These are phyloP conservation scores for Elysia chlorotica DNA, from an alignment of 1,140 invertebrate species.

Conservation along the genomic window DNA sequence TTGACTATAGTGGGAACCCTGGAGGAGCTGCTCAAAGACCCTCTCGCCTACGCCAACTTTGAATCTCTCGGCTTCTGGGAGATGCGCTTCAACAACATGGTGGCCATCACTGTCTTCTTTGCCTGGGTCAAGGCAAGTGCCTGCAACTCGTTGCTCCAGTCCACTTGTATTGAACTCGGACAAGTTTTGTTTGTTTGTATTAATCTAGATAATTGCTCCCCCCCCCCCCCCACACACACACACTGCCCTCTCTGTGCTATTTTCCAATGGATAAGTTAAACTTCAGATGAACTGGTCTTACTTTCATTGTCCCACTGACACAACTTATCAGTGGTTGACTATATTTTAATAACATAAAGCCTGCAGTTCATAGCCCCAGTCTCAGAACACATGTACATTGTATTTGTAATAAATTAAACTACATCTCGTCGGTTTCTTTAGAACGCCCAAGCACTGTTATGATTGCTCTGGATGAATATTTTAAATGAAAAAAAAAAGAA, in stretches of 20 bases:
- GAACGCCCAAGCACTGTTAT: too few species aligned
- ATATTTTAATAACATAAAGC: neutral
- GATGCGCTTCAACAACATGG: slow-evolving; percentile 66
- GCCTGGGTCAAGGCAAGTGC: slow-evolving; percentile 67
- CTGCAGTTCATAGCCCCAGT: neutral
- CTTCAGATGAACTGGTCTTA: too few species aligned
- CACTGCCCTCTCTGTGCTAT: neutral
- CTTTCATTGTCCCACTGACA: neutral
- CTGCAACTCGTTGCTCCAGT: too few species aligned
- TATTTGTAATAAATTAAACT: too few species aligned
- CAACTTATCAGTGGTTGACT: neutral
- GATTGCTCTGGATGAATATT: too few species aligned
- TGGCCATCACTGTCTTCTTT: slow-evolving; percentile 69
- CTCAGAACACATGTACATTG: too few species aligned
- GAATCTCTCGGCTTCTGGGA: slow-evolving; percentile 66
- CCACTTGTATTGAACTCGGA: neutral
- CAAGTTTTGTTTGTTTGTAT: neutral
- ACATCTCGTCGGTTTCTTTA: too few species aligned
- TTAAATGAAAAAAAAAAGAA: too few species aligned
- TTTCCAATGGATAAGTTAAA: too few species aligned
- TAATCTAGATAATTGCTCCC: neutral
- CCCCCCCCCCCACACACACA: too few species aligned
- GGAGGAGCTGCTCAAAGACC: slow-evolving; percentile 57
- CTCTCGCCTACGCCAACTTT: slow-evolving; percentile 64
- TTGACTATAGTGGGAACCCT: slow-evolving; percentile 43